These are phyloP conservation scores for Hepsetus odoe DNA, from an alignment of 2,113 vertebrate genomes.

Conservation along the genomic window DNA sequence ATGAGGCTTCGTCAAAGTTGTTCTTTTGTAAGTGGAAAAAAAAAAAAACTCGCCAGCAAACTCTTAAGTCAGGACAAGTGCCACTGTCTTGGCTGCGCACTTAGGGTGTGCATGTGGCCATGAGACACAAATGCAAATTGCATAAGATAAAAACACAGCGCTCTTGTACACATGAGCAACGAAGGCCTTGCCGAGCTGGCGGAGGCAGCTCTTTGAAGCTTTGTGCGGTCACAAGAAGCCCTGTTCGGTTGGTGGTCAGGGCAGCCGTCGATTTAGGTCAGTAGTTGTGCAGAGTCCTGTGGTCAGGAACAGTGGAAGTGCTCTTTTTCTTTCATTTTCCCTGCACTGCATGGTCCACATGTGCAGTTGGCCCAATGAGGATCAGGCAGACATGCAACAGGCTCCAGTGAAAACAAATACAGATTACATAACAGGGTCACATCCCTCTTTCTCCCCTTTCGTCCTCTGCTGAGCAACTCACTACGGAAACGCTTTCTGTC, in stretches of 20 bases:
- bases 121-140: constrained; percentile 14
- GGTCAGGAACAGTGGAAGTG: neutral
- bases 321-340: too few relatives aligned
- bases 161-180: neutral
- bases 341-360: neutral
- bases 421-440: neutral
- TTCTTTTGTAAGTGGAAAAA: neutral
- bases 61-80: too few relatives aligned
- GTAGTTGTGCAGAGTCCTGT: neutral
- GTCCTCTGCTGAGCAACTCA: neutral
- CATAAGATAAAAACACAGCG: neutral
- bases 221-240: neutral
- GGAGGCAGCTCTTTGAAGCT: neutral
- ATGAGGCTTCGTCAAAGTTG: neutral
- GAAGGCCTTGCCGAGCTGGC: neutral
- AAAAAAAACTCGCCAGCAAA: neutral
- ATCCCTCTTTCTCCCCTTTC: neutral
- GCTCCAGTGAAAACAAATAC: neutral
- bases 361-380: neutral
- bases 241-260: neutral
- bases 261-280: neutral
- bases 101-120: neutral
- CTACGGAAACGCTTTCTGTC: neutral
- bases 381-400: constrained; percentile 8
- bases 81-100: neutral